Evolutionary conservation across 2,888 invertebrate species (phyloP).

Genomic region (Selenia dentaria): DNA sequence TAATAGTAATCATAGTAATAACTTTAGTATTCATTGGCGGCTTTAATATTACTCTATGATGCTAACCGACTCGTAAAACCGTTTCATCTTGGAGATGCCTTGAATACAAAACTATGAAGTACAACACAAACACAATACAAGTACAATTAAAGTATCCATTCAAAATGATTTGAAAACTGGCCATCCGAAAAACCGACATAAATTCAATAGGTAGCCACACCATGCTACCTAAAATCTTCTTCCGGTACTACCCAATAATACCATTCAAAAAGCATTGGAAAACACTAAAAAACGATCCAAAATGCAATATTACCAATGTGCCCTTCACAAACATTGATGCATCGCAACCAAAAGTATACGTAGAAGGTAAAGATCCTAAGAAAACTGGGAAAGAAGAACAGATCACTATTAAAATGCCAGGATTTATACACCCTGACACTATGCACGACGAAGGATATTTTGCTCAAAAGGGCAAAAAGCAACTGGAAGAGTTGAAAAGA

Average conservation of each 20-base stretch:
- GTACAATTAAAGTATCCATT: too few species aligned
- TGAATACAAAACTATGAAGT: too few species aligned
- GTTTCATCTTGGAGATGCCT: too few species aligned
- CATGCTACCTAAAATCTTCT: conserved; percentile 17
- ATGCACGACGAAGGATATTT: conserved; percentile 48
- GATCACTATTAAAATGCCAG: conserved; percentile 44
- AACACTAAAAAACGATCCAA: not conserved
- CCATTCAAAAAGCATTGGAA: conserved; percentile 16
- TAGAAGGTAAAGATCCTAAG: not conserved
- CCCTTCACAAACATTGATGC: not conserved
- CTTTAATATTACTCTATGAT: too few species aligned
- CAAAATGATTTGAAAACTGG: too few species aligned
- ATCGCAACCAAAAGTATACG: not conserved
- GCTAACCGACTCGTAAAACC: too few species aligned
- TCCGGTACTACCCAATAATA: conserved; percentile 12
- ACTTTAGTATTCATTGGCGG: too few species aligned
- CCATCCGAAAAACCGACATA: not conserved
- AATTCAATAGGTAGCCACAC: not conserved
- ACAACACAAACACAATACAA: too few species aligned
- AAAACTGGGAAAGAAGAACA: conserved; percentile 5
- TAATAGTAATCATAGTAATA: too few species aligned
- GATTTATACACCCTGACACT: conserved; percentile 42
- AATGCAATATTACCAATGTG: not conserved
- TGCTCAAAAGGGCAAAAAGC: conserved; percentile 42
- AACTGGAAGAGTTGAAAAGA: conserved; percentile 49